A percentile compares a stretch with the other conserved stretches of the same genome.
These are phyloP conservation scores for Ibidorhyncha struthersii DNA, from an alignment of 2,113 vertebrate species.

Conservation along the genomic window DNA sequence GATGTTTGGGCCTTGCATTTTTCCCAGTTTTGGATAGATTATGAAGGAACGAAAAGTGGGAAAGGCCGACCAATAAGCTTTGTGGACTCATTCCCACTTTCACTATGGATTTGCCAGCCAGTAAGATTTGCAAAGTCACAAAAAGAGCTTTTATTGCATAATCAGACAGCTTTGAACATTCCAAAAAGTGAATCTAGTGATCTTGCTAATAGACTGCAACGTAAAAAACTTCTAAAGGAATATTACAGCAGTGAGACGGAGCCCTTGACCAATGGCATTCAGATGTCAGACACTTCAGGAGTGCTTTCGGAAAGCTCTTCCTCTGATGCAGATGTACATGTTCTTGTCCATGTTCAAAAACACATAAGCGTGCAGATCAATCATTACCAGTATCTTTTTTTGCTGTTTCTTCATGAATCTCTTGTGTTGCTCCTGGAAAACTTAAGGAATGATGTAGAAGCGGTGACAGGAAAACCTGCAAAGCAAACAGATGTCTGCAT, in stretches of 20 bases:
- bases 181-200: conserved; percentile 85
- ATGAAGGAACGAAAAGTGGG: conserved; percentile 87
- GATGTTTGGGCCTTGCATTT: conserved; percentile 96
- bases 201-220: conserved; percentile 82
- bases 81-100: conserved; percentile 94
- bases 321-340: conserved; percentile 84
- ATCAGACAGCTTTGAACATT: conserved; percentile 62
- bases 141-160: conserved; percentile 69
- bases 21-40: conserved; percentile 98
- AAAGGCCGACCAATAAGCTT: conserved; percentile 90
- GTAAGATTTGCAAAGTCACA: conserved; percentile 81
- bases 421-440: conserved; percentile 88
- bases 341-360: conserved; percentile 89
- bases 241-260: conserved; percentile 85
- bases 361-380: conserved; percentile 92
- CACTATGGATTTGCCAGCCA: conserved; percentile 93
- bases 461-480: conserved; percentile 80
- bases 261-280: conserved; percentile 73
- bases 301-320: conserved; percentile 48
- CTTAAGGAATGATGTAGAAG: conserved; percentile 87
- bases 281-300: conserved; percentile 74
- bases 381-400: conserved; percentile 92
- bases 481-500: conserved; percentile 81
- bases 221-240: conserved; percentile 90
- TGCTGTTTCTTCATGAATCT: conserved; percentile 90